phyloP scores from a whole-genome alignment of 2,113 vertebrate species.

The Pandion haliaetus region DNA sequence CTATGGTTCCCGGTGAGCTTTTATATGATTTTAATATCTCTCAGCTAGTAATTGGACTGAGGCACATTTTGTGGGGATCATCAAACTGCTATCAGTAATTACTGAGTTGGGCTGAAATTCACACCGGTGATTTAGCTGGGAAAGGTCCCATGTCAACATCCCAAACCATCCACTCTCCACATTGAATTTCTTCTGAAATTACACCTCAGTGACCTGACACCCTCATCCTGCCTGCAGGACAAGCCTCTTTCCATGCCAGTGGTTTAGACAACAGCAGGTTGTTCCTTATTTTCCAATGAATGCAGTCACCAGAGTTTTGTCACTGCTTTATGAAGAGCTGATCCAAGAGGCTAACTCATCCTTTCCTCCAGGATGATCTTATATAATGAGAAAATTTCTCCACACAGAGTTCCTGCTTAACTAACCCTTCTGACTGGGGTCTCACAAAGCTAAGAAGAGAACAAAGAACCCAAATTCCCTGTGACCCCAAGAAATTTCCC shows the following conservation, averaged over 20 bases:
- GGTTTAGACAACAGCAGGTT: background rate
- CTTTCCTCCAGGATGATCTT: background rate
- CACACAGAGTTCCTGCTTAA: background rate
- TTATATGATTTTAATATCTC: background rate
- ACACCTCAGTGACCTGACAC: background rate
- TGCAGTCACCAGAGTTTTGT: background rate
- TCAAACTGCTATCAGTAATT: background rate
- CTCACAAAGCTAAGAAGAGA: background rate
- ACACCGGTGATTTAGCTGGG: background rate
- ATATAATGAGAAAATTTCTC: background rate
- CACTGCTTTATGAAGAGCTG: background rate
- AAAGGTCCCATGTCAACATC: background rate
- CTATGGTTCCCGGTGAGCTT: background rate
- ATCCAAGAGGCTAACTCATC: background rate
- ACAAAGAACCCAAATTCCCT: background rate
- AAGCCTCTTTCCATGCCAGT: background rate
- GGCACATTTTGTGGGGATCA: background rate
- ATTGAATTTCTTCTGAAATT: background rate
- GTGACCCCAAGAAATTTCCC: background rate
- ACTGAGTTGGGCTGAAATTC: background rate
- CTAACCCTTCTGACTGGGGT: background rate
- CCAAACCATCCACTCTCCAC: background rate
- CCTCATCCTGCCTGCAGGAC: background rate
- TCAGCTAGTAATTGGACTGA: background rate
- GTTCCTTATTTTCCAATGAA: background rate